A percentile compares a stretch with the other conserved stretches of the same genome.
Conservation (phyloP, 2,797 vertebrate genomes). For the Sylvia borin region DNA sequence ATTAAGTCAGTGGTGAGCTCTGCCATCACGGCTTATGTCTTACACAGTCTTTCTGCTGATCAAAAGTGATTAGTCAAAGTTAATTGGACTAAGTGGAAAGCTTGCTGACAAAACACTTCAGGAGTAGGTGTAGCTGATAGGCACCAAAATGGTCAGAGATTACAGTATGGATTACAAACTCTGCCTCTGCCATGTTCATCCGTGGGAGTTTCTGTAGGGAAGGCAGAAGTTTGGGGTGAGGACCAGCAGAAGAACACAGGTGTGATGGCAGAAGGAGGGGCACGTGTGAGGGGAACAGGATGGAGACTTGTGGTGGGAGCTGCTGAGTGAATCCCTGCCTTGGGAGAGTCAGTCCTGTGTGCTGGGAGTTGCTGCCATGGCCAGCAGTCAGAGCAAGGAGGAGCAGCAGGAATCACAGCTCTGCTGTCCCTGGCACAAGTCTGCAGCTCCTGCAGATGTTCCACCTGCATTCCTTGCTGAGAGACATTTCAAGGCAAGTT, state of each 20-base stretch:
- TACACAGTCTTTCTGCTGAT: neutral
- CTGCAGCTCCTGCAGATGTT: neutral
- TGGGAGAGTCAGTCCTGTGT: neutral
- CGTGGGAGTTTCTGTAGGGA: neutral
- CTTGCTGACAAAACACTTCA: neutral
- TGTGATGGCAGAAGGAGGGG: neutral
- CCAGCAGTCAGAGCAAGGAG: neutral
- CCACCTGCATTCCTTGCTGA: neutral
- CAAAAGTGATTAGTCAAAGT: neutral
- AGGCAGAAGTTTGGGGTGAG: neutral
- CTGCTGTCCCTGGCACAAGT: neutral
- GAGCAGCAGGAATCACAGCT: neutral
- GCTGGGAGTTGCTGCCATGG: neutral
- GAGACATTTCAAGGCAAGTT: neutral
- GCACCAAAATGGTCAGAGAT: neutral
- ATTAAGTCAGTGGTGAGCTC: neutral
- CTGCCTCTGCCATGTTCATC: neutral
- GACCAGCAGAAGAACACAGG: neutral
- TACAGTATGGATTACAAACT: neutral
- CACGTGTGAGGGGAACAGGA: neutral
- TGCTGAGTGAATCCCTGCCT: neutral
- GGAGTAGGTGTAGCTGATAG: neutral
- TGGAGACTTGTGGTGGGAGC: neutral
- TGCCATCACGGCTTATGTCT: neutral
- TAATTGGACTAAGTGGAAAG: neutral